Evolutionary conservation across 2,888 invertebrate species (phyloP), one percentile per base, ranked within the genome.

Genomic region (Pollenia griseotomentosa): DNA sequence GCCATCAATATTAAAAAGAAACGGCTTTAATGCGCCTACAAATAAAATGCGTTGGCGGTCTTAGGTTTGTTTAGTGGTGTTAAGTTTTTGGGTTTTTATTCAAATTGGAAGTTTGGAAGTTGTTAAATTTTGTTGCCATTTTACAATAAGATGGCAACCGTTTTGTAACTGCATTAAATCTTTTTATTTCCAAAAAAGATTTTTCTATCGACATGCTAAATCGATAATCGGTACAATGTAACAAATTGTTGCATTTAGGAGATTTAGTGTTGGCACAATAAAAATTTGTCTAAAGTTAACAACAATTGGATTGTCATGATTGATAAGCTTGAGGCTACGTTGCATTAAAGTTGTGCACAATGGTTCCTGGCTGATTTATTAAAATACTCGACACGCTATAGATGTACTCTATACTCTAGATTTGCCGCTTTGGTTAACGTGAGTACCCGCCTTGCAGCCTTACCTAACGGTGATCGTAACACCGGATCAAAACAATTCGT

Each of bases 11-110:
- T 75, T 53, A 70, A 33, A 33, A 74, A 75, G 16, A 42, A 66
- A 55, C 61, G 23, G 53, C 66, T 82, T 75, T 63, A 85, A 77
- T 87, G 85, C 75, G 81, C 79, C 85, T 80, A 87, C 88, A 86
- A 86, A 82, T 71, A 75, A 82, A 87, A 73, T 86, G 87, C 87
- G 83, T 87, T 83, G 73, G 87, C 80, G 86, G 81, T 81, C 82
- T 82, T 74, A 53, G 74, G 75, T 70, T 85, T 61, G 71, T 84
- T 82, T 73, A 65, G 61, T 23, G 59, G 68, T 78, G 68, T 78
- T 16, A 63, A 42, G 16, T 19, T 66, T 65, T 16, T 71, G 7
- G 12, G 12, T 77, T 48, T 57, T 46, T 53, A 80, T 71, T 77
- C 48, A 42, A 59, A 46, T 74, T 55, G 65, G 16, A 46, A 79